A percentile compares a stretch with the other conserved stretches of the same genome.
Conservation (phyloP, 1,140 invertebrate species). For the Zaprionus davidi region DNA sequence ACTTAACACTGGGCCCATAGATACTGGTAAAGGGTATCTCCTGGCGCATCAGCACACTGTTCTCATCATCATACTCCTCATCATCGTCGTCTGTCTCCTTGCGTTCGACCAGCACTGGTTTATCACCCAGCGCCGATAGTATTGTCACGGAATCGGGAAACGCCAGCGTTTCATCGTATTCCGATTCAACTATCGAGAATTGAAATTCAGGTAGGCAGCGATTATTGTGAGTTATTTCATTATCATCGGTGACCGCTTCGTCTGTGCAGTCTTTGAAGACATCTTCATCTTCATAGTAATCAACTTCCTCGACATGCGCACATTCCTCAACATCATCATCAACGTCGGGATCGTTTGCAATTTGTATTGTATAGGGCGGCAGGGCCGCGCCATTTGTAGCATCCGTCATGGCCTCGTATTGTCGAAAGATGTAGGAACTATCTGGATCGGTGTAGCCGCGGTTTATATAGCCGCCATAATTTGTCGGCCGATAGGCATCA, state of each 20-base stretch:
- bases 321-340: constrained; percentile 24
- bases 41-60: constrained; percentile 62
- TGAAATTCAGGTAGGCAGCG: constrained; percentile 80
- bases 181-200: constrained; percentile 85
- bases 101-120: constrained; percentile 84
- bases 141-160: constrained; percentile 87
- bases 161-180: constrained; percentile 87
- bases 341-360: constrained; percentile 1
- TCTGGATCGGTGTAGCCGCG: constrained; percentile 77
- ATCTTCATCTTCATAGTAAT: constrained; percentile 19
- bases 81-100: constrained; percentile 79
- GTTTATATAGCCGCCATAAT: constrained; percentile 67
- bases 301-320: constrained; percentile 25
- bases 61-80: constrained; percentile 67
- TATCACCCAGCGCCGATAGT: constrained; percentile 85
- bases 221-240: constrained; percentile 36
- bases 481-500: constrained; percentile 60
- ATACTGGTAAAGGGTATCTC: constrained; percentile 88
- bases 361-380: constrained; percentile 45
- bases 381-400: constrained; percentile 27
- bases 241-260: constrained; percentile 26
- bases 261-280: constrained; percentile 52
- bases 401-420: constrained; percentile 67
- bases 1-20: constrained; percentile 88
- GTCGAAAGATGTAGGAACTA: constrained; percentile 70